These are phyloP conservation scores for Caenorhabditis sp. DNA, from an alignment of 2,888 invertebrate genomes.

Conservation along the genomic window DNA sequence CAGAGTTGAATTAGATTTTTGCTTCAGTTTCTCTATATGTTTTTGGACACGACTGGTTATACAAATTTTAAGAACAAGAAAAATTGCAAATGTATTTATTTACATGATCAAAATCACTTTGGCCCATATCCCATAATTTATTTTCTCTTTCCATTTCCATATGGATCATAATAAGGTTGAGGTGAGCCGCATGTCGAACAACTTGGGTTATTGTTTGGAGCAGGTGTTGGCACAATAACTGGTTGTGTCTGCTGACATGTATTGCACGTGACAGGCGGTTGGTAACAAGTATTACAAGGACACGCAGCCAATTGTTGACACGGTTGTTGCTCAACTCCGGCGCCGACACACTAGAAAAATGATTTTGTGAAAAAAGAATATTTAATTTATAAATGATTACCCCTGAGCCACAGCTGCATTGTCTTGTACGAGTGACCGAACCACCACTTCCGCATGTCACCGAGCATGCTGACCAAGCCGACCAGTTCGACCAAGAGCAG, in stretches of 20 bases:
- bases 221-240: constrained; percentile 13
- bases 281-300: constrained; percentile 48
- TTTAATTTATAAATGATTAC: too few relatives aligned
- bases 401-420: constrained; percentile 46
- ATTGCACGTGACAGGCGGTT: constrained; percentile 36
- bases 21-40: too few relatives aligned
- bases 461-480: constrained; percentile 44
- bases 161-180: constrained; percentile 48
- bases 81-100: neutral
- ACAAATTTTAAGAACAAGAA: neutral
- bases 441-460: constrained; percentile 49
- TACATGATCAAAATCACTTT: constrained; percentile 10
- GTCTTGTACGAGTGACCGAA: constrained; percentile 37
- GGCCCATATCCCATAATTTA: constrained; percentile 12
- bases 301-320: constrained; percentile 48
- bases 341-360: constrained; percentile 46
- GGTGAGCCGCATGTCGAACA: constrained; percentile 46
- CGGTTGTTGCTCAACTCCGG: constrained; percentile 42
- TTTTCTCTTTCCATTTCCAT: constrained; percentile 46
- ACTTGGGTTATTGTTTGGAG: constrained; percentile 46
- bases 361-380: too few relatives aligned
- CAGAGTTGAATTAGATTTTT: too few relatives aligned
- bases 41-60: too few relatives aligned
- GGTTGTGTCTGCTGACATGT: constrained; percentile 39
- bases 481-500: constrained; percentile 49